These are phyloP conservation scores for Eupeodes corollae DNA, from an alignment of 1,140 invertebrate genomes.

Conservation along the genomic window DNA sequence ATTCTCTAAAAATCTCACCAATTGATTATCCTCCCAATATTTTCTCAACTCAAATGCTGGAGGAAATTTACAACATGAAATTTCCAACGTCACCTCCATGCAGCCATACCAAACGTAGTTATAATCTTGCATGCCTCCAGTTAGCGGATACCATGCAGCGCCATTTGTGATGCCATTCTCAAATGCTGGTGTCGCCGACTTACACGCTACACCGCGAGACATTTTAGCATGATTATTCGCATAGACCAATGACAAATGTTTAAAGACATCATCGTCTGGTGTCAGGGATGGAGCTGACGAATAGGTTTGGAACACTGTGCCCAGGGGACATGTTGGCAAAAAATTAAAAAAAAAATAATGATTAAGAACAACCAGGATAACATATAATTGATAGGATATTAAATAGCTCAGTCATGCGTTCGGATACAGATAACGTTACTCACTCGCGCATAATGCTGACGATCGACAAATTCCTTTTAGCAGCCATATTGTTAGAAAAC, in stretches of 20 bases:
- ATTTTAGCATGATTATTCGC: constrained; percentile 80
- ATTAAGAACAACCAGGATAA: background rate
- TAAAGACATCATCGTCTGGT: constrained; percentile 90
- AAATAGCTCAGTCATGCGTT: background rate
- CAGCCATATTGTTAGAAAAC: constrained; percentile 35
- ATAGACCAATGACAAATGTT: constrained; percentile 78
- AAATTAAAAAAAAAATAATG: constrained; percentile 15
- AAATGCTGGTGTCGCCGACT: constrained; percentile 59
- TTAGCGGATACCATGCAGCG: constrained; percentile 83
- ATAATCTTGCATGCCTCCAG: constrained; percentile 91
- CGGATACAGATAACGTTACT: constrained; percentile 26
- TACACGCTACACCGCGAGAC: constrained; percentile 71
- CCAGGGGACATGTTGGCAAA: constrained; percentile 44
- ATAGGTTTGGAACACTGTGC: constrained; percentile 68
- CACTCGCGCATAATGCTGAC: constrained; percentile 68
- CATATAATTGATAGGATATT: background rate
- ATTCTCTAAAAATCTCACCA: constrained; percentile 42
- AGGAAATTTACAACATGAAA: constrained; percentile 96
- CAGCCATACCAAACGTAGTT: constrained; percentile 97
- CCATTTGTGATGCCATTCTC: constrained; percentile 83
- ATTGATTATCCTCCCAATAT: constrained; percentile 93
- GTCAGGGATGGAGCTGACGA: constrained; percentile 65
- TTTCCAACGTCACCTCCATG: constrained; percentile 95
- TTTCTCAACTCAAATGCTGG: constrained; percentile 67
- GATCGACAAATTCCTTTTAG: constrained; percentile 69